Evolutionary conservation across 2,797 vertebrate species (phyloP).

Genomic region (Moxostoma hubbsi): DNA sequence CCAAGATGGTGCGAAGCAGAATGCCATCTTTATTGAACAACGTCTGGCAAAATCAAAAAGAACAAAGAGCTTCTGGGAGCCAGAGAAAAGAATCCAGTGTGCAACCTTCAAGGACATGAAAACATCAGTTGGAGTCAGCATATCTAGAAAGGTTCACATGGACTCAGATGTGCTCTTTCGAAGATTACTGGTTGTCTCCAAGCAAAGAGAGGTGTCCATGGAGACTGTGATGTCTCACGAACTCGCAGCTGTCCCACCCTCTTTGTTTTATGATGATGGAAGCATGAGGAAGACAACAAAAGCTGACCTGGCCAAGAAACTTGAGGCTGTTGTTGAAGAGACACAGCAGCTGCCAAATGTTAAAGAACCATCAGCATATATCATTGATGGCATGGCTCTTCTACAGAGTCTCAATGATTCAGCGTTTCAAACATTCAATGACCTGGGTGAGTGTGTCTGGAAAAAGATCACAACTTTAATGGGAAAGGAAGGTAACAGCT

Average conservation of each 20-base stretch:
- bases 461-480: slow-evolving; percentile 23
- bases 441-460: slow-evolving; percentile 6
- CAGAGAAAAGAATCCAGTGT: slow-evolving; percentile 19
- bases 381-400: no score
- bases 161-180: slow-evolving; percentile 35
- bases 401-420: no score
- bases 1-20: slow-evolving; percentile 31
- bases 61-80: slow-evolving; percentile 46
- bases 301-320: slow-evolving; percentile 44
- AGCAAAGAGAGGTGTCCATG: slow-evolving; percentile 22
- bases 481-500: neutral
- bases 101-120: slow-evolving; percentile 29
- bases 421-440: no score
- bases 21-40: slow-evolving; percentile 19
- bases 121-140: neutral
- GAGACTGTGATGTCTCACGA: slow-evolving; percentile 27
- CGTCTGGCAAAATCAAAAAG: slow-evolving; percentile 26
- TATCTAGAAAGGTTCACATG: slow-evolving; percentile 14
- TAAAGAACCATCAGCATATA: no score
- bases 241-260: slow-evolving; percentile 20
- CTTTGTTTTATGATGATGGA: slow-evolving; percentile 45
- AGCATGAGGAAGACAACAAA: slow-evolving; percentile 45
- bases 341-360: neutral
- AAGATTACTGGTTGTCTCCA: slow-evolving; percentile 28
- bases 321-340: slow-evolving; percentile 33